Evolutionary conservation across 2,888 invertebrate species (phyloP), one percentile per base, ranked within the genome.

Genomic region (Clunio marinus): DNA sequence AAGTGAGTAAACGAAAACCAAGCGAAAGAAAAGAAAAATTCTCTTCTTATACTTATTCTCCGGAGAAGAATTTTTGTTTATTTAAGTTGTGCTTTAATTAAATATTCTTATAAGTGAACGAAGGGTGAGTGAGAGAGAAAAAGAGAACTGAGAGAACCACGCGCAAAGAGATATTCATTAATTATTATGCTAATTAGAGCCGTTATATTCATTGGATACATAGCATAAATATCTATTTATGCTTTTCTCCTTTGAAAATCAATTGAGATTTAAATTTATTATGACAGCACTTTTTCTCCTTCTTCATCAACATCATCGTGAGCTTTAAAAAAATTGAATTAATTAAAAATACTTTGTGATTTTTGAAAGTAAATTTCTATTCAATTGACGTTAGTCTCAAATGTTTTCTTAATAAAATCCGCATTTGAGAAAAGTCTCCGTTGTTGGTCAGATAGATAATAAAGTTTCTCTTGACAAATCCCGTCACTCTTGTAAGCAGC

Each of bases 1-100:
- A 79, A 78, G 79, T 79, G 75, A 75, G 77, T 57, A 55, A 57
- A 68, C n/a, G 27, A 27, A 27, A n/a, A 57, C n/a, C 25, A 57
- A 27, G n/a, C 3, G 25, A 57, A 27, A n/a, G 27, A 27, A 57
- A 51, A 10, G 15, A 57, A 57, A 51, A 51, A 51, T 8, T 51
- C 51, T 51, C 51, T 51, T 51, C 7, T 7, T 51, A 22, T 51
- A 51, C 51, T 51, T 22, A n/a, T n/a, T n/a, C n/a, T n/a, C n/a
- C n/a, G n/a, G n/a, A n/a, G 51, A 51, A 51, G 51, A 13, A 51
- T 51, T 22, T n/a, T n/a, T n/a, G n/a, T n/a, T n/a, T n/a, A n/a
- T n/a, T n/a, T n/a, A n/a, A 51, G 22, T 51, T 51, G 51, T 22
- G 22, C 7, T 22, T 7, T 51, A 51, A 51, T 51, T 51, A 51